Evolutionary conservation across 2,797 vertebrate genomes (phyloP), one percentile per base, ranked within the genome.

Genomic region (Epinephelus coioides): DNA sequence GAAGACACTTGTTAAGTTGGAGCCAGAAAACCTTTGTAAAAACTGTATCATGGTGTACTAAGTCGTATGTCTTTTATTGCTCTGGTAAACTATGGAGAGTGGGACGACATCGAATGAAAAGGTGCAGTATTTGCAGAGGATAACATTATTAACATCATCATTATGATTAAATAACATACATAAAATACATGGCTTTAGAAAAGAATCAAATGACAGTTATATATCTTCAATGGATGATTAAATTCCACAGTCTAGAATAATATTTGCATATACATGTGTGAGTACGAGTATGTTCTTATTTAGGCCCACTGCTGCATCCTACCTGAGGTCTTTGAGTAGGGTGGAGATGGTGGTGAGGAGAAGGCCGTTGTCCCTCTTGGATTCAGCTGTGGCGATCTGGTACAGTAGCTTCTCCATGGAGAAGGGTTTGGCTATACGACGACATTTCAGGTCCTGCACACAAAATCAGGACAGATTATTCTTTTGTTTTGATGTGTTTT

Each of bases 381-480:
- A 97, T 92, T 99, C 98, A 0, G 97, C 97, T 6, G 97, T 97
- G 89, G 98, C 98, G 66, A 99, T 98, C 96, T 99, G 98, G 95
- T 99, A 99, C 79, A 99, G 97, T 90, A 99, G 91, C 96, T 99
- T 99, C 94, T 99, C 98, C 98, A 99, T 99, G 77, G 98, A 99
- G 93, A 99, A 99, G 9, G 98, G 97, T 94, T 99, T 99, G 82
- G 98, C 97, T 93, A 99, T 98, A 76, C 92, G 96, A 79, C 98
- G 97, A 83, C 95, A 97, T 93, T 99, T 99, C 96, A 99, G 97
- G 93, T 99, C 98, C 98, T 99, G 92, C 18, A 25, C n/a, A 55
- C 21, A 64, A 54, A 75, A 50, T 17, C 3, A 66, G 5, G 44
- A 25, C 23, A 49, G 5, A 34, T 34, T 34, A 8, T 34, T 34